phyloP scores from a whole-genome alignment of 2,113 vertebrate species.

The Cochlearius cochlearius region DNA sequence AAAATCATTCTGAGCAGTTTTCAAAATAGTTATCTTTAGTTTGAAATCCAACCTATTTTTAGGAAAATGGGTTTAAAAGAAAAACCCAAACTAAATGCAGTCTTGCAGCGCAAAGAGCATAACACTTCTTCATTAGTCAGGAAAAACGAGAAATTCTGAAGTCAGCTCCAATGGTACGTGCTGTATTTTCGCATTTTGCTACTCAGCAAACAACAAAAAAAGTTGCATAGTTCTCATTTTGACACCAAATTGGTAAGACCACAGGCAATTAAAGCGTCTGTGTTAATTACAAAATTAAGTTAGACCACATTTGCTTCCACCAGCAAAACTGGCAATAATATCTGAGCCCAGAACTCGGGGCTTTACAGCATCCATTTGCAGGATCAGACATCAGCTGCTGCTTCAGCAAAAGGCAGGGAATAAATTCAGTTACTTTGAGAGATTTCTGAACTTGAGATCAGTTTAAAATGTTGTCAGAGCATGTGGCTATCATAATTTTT shows the following conservation, averaged over 20 bases:
- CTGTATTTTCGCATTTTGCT: neutral
- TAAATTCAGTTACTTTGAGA: neutral
- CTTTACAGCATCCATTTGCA: neutral
- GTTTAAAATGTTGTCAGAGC: neutral
- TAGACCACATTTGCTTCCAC: neutral
- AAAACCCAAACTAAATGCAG: neutral
- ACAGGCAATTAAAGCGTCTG: neutral
- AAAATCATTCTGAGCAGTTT: neutral
- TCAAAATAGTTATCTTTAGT: neutral
- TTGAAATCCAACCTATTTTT: neutral
- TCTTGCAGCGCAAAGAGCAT: fast-evolving
- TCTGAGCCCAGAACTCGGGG: neutral
- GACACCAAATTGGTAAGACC: neutral
- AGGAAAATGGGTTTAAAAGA: neutral
- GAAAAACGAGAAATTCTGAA: neutral
- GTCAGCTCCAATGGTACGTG: neutral
- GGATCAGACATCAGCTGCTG: neutral
- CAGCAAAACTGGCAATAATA: neutral
- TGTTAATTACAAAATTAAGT: neutral
- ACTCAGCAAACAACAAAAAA: neutral
- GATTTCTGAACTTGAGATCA: neutral
- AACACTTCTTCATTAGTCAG: fast-evolving
- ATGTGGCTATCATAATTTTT: neutral
- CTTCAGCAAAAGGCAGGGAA: neutral
- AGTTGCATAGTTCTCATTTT: neutral